Base-by-base conservation (phyloP, 2,113 vertebrate genomes). In the Anser brachyrhynchus region DNA sequence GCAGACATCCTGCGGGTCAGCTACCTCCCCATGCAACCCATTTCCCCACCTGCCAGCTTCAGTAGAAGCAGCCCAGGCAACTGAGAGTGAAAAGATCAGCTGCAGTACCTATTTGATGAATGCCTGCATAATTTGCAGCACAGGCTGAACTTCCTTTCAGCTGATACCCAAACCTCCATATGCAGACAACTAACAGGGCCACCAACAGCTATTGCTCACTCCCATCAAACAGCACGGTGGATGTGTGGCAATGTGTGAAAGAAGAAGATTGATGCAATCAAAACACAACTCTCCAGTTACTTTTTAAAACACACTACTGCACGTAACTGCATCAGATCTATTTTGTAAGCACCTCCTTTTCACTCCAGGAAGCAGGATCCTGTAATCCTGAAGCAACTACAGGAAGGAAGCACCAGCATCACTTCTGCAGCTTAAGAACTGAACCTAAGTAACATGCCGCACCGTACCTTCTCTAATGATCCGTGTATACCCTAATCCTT, bases 191-290 rank as follows among this genome's bases (percentile, higher is more conserved):
- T 35, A 61, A 5, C 51, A 54, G n/a, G 82, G 64, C 70, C 43
- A 37, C n/a, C 39, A 46, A 37, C 44, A 86, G 65, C 52, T 64
- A 29, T 11, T 9, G 64, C 51, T 76, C 33, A 4, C 64, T 58
- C 51, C 70, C 37, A 31, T 28, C 69, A 31, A 59, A 64, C 41
- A 49, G 55, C 55, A 54, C 0, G 2, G 23, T 2, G 2, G 37
- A 26, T n/a, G 10, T 1, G 1, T 5, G 31, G 29, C 65, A 54
- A 54, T 1, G 3, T 5, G 17, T 1, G 0, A 71, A 54, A 41
- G 1, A 8, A 16, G 51, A 29, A 70, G 58, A 72, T 5, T 2
- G 15, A 51, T 33, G 4, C 11, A 11, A 59, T 19, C 29, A 29
- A 71, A 86, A 54, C 44, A 41, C 8, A 41, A 3, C 28, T 49